Conservation (phyloP, 2,113 vertebrate genomes). For the Notarius lentiginosus region DNA sequence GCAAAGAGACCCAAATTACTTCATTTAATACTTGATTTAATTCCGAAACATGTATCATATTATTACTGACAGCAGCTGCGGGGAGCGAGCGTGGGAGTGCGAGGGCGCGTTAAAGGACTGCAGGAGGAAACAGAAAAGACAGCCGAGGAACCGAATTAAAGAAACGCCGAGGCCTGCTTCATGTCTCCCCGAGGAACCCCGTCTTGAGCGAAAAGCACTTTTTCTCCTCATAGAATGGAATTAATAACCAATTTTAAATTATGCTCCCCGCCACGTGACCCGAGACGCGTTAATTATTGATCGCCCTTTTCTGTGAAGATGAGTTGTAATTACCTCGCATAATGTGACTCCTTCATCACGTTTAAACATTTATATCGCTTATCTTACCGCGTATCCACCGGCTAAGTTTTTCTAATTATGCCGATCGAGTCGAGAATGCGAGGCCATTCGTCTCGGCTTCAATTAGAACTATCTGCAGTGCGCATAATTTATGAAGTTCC, state of each 20-base stretch:
- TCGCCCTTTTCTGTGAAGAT: conserved; percentile 62
- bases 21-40: conserved; percentile 71
- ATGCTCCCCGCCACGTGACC: conserved; percentile 58
- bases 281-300: conserved; percentile 70
- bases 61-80: conserved; percentile 57
- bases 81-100: conserved; percentile 45
- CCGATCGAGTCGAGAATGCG: conserved; percentile 62
- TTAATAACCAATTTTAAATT: conserved; percentile 66
- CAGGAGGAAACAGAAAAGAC: conserved; percentile 15
- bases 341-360: conserved; percentile 72
- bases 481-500: conserved; percentile 59
- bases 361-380: conserved; percentile 76
- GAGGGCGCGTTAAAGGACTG: conserved; percentile 51
- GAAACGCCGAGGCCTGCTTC: conserved; percentile 24
- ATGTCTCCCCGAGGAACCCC: conserved; percentile 32
- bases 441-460: conserved; percentile 64
- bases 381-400: conserved; percentile 62
- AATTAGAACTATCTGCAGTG: conserved; percentile 56
- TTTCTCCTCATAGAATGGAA: conserved; percentile 56
- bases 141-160: conserved; percentile 43
- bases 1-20: conserved; percentile 65
- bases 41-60: conserved; percentile 70
- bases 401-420: conserved; percentile 69
- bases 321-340: conserved; percentile 70
- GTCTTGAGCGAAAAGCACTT: conserved; percentile 38